These are phyloP conservation scores for Sinella curviseta DNA, from an alignment of 1,140 invertebrate genomes.

Conservation along the genomic window DNA sequence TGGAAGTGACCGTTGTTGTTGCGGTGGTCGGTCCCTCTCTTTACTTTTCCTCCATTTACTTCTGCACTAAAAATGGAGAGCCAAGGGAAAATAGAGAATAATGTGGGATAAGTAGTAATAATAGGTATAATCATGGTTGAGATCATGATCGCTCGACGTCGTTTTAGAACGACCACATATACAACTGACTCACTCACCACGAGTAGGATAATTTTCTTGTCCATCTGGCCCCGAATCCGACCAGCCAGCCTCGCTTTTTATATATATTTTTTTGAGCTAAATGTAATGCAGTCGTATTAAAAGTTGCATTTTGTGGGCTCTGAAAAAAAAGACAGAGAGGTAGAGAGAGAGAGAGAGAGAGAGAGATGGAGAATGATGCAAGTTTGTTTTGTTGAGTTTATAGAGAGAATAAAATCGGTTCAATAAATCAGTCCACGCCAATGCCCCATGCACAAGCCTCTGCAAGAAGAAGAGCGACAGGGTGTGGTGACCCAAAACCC, in stretches of 20 bases:
- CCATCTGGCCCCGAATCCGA: neutral
- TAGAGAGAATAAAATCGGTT: neutral
- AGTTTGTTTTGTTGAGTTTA: too few relatives aligned
- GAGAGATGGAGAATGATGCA: too few relatives aligned
- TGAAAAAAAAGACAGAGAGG: too few relatives aligned
- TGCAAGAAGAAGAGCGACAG: neutral
- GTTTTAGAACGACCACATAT: neutral
- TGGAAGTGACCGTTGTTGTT: neutral
- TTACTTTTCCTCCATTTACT: neutral
- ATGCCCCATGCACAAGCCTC: too few relatives aligned
- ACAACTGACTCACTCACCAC: neutral
- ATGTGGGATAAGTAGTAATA: neutral
- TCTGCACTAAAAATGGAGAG: neutral
- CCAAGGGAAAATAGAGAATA: neutral
- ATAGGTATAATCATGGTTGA: neutral
- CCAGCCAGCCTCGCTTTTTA: too few relatives aligned
- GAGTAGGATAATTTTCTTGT: neutral
- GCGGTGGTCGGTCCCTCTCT: neutral
- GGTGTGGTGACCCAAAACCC: slow-evolving; percentile 10
- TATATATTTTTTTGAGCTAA: neutral
- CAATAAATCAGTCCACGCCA: neutral
- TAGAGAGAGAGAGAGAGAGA: too few relatives aligned
- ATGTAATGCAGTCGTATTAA: too few relatives aligned
- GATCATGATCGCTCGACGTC: too few relatives aligned
- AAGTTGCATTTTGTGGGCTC: too few relatives aligned